Evolutionary conservation across 2,888 invertebrate species (phyloP).

Genomic region (Anthoptus insignis): DNA sequence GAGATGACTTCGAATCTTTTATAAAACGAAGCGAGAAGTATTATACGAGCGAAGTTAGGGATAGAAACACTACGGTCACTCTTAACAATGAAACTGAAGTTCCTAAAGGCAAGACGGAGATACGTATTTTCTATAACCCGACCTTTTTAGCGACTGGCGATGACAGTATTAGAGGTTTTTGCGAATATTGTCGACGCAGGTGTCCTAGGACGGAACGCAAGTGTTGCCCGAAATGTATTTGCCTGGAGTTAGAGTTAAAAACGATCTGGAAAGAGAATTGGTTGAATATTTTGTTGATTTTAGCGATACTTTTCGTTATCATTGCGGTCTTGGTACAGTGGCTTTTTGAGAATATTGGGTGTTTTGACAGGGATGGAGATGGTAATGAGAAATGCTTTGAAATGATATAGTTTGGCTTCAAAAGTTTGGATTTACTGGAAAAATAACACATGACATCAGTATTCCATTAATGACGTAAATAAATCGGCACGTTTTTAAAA

Average conservation of each 20-base stretch:
- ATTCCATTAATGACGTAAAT: too few relatives aligned
- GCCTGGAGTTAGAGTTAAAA: slow-evolving; percentile 69
- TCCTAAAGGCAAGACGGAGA: slow-evolving; percentile 70
- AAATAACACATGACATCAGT: too few relatives aligned
- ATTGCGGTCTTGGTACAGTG: slow-evolving; percentile 71
- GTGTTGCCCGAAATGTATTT: slow-evolving; percentile 72
- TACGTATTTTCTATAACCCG: slow-evolving; percentile 81
- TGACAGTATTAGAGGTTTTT: slow-evolving; percentile 62
- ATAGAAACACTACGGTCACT: slow-evolving; percentile 67
- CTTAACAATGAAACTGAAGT: slow-evolving; percentile 57
- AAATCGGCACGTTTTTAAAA: too few relatives aligned
- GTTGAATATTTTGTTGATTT: slow-evolving; percentile 73
- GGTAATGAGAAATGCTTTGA: slow-evolving; percentile 64
- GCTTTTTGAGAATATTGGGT: slow-evolving; percentile 63
- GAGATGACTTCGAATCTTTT: slow-evolving; percentile 76
- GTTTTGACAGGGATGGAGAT: slow-evolving; percentile 48
- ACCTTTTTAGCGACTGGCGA: slow-evolving; percentile 68
- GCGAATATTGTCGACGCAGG: slow-evolving; percentile 67
- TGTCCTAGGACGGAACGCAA: slow-evolving; percentile 73
- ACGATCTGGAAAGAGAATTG: slow-evolving; percentile 75
- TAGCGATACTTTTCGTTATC: slow-evolving; percentile 70
- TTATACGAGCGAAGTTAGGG: slow-evolving; percentile 70
- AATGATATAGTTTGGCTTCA: slow-evolving; percentile 54
- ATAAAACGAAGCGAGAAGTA: slow-evolving; percentile 81
- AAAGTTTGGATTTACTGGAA: too few relatives aligned